Evolutionary conservation across 2,797 vertebrate genomes (phyloP), one percentile per base, ranked within the genome.

Genomic region (Leptatherina wallacei): DNA sequence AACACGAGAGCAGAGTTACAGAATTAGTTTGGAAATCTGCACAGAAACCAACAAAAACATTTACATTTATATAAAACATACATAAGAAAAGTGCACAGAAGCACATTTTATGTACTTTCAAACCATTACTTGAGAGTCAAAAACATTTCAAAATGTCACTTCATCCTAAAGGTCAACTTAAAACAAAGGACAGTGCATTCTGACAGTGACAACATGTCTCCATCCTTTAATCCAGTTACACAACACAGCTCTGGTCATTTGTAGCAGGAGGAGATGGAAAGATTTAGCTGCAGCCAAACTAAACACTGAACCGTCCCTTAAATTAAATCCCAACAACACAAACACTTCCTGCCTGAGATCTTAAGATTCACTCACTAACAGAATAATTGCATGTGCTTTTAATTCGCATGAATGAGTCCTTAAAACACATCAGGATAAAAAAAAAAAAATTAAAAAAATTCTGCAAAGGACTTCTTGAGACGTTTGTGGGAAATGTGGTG

Each of bases 141-240:
- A 10, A 8, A 51, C 47, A 51, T 51, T 47, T 47, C 11, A 69
- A 32, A 59, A 12, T 16, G 54, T 54, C 20, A 11, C 16, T 56
- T 38, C 52, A 55, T 71, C 27, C 62, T 1, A 64, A 54, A 56
- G 54, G 36, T 35, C 1, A 8, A 69, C 13, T 57, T 14, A 22
- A 29, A 27, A 57, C 24, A 64, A 38, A 52, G 56, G 69, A 29
- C 14, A 24, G 2, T 32, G 49, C 32, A 30, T 69, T 77, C 24
- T 11, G 65, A 64, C 6, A 61, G 56, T 38, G 27, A 65, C 76
- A 77, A 65, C 71, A 35, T 65, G 81, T 72, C 71, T 73, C 69
- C 56, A 71, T 79, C 84, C 75, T 24, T 83, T 89, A 91, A 92
- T 91, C 89, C 78, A 60, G 74, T 91, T 91, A 91, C 75, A 88